Conservation (phyloP, 2,888 invertebrate genomes). For the Apamea crenata region DNA sequence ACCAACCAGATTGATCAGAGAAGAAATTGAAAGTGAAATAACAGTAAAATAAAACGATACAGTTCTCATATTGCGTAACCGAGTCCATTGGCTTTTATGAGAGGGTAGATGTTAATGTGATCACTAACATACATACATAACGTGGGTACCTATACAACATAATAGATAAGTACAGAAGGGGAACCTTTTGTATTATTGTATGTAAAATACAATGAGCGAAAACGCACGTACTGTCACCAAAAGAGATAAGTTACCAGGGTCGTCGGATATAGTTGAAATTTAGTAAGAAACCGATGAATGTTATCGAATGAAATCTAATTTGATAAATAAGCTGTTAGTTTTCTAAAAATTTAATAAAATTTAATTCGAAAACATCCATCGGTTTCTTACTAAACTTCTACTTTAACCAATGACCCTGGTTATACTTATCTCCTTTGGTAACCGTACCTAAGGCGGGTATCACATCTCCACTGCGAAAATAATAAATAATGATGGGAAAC, state of each 20-base stretch:
- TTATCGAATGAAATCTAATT: too few species aligned
- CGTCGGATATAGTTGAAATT: too few species aligned
- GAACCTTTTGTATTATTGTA: too few species aligned
- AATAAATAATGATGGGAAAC: too few species aligned
- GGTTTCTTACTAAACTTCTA: too few species aligned
- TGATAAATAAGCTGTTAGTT: too few species aligned
- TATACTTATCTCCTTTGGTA: too few species aligned
- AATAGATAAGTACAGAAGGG: constrained; percentile 13
- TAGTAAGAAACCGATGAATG: too few species aligned
- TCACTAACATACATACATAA: constrained; percentile 69
- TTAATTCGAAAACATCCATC: too few species aligned
- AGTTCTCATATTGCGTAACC: constrained; percentile 78
- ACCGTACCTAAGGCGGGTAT: background rate
- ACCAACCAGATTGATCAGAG: constrained; percentile 66
- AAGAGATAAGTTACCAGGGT: too few species aligned
- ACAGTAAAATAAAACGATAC: constrained; percentile 85
- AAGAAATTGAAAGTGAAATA: constrained; percentile 78
- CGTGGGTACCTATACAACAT: constrained; percentile 1
- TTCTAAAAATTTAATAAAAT: too few species aligned
- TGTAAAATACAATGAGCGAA: background rate
- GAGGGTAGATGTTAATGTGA: constrained; percentile 79
- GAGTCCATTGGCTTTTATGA: constrained; percentile 84
- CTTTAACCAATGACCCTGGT: too few species aligned
- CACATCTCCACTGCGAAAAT: background rate
- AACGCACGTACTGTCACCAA: background rate